Evolutionary conservation across 2,113 vertebrate genomes (phyloP).

Genomic region (Alligator sinensis): DNA sequence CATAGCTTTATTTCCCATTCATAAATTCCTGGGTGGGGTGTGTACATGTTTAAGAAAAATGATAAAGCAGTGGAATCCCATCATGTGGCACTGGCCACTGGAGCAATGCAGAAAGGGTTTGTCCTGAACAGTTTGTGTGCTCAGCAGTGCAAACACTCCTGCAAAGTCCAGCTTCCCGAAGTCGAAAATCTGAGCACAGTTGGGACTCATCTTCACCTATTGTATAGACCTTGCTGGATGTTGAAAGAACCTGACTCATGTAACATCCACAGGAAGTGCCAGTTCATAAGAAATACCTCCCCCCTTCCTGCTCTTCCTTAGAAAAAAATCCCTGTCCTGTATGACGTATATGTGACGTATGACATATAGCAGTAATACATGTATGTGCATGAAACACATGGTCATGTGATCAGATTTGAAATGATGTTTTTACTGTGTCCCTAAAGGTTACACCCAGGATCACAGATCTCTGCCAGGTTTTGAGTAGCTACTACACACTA

Average conservation of each 20-base stretch:
- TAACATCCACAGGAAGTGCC: too few species aligned
- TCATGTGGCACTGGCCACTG: not conserved
- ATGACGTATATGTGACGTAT: too few species aligned
- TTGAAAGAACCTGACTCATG: too few species aligned
- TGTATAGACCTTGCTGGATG: too few species aligned
- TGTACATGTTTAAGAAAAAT: not conserved
- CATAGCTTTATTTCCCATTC: not conserved
- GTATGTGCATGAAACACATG: fast-evolving
- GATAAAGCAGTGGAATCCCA: too few species aligned
- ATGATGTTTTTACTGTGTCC: not conserved
- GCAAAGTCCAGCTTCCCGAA: too few species aligned
- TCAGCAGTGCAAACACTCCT: not conserved
- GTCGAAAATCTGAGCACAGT: too few species aligned
- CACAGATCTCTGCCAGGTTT: not conserved
- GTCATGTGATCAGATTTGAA: not conserved
- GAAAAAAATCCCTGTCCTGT: too few species aligned
- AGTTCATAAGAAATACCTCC: too few species aligned
- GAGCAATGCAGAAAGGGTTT: not conserved
- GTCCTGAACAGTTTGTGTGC: not conserved
- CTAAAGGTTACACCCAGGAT: not conserved
- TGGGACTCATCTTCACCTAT: too few species aligned
- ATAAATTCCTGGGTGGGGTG: not conserved
- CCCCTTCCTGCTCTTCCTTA: too few species aligned
- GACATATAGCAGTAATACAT: fast-evolving
- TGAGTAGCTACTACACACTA: not conserved